Percentiles rank a stretch among this genome's conserved stretches.
phyloP scores from a whole-genome alignment of 2,113 vertebrate genomes.

The Pelvicachromis taeniatus region DNA sequence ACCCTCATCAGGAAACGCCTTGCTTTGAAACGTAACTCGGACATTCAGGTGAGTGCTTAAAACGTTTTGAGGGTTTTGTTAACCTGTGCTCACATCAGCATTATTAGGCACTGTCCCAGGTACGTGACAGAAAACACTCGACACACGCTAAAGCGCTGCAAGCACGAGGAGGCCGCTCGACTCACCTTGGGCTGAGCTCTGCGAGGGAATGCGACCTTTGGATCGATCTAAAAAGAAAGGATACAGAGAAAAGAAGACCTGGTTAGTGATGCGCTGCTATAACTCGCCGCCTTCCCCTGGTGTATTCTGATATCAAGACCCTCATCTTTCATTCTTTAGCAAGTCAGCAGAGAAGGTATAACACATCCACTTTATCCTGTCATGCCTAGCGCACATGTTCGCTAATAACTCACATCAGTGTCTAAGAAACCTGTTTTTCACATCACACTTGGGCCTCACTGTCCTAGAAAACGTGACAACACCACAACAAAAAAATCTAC shows the following conservation, averaged over 20 bases:
- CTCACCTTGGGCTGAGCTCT: conserved; percentile 98
- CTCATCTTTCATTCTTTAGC: neutral
- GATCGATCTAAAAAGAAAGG: conserved; percentile 87
- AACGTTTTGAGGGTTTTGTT: conserved; percentile 6
- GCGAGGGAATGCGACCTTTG: conserved; percentile 97
- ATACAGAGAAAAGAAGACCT: conserved; percentile 25
- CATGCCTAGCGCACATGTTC: neutral
- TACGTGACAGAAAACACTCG: conserved; percentile 8
- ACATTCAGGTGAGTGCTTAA: neutral
- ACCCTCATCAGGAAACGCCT: neutral
- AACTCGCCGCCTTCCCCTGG: neutral
- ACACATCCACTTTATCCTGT: neutral
- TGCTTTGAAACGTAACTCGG: neutral
- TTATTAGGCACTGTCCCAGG: conserved; percentile 38
- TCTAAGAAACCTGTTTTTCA: neutral
- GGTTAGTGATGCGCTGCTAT: conserved; percentile 23
- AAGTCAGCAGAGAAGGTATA: neutral
- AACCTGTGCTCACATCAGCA: neutral
- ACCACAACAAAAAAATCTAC: neutral
- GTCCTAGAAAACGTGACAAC: neutral
- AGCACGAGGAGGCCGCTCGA: neutral
- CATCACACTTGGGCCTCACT: neutral
- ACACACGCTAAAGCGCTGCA: neutral
- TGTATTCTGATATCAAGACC: neutral
- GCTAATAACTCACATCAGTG: neutral